Conservation (phyloP, 1,140 invertebrate species). For the Epicauta chinensis region DNA sequence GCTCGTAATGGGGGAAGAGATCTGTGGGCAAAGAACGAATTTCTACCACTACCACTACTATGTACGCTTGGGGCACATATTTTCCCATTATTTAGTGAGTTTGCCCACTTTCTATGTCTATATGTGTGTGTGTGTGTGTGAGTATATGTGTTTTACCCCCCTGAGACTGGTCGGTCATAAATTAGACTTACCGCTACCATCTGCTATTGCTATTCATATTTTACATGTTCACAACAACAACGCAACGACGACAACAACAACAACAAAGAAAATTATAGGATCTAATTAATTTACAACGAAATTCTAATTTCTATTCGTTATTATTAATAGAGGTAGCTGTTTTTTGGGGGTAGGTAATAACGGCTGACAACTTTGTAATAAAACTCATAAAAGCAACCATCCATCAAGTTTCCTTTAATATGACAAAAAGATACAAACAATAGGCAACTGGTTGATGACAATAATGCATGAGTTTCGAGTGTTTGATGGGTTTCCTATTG, state of each 20-base stretch:
- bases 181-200: conserved; percentile 15
- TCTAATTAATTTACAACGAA: conserved; percentile 15
- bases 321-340: not conserved
- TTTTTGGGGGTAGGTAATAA: not conserved
- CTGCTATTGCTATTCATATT: conserved; percentile 17
- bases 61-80: conserved; percentile 10
- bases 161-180: conserved; percentile 16
- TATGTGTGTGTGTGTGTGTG: not conserved
- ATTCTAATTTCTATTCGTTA: not conserved
- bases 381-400: too few relatives aligned
- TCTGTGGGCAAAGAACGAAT: too few relatives aligned
- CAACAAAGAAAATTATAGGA: conserved; percentile 9
- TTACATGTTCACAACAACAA: conserved; percentile 14
- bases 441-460: too few relatives aligned
- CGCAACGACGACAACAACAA: conserved; percentile 1
- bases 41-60: conserved; percentile 3
- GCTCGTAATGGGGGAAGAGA: too few relatives aligned
- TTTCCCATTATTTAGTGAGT: conserved; percentile 4
- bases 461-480: too few relatives aligned
- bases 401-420: too few relatives aligned
- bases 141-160: not conserved
- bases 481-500: too few relatives aligned
- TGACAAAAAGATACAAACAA: too few relatives aligned
- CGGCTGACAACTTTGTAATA: too few relatives aligned
- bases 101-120: conserved; percentile 2